These are phyloP conservation scores for Octomys mimax DNA, from an alignment of 2,797 vertebrate genomes.

Conservation along the genomic window DNA sequence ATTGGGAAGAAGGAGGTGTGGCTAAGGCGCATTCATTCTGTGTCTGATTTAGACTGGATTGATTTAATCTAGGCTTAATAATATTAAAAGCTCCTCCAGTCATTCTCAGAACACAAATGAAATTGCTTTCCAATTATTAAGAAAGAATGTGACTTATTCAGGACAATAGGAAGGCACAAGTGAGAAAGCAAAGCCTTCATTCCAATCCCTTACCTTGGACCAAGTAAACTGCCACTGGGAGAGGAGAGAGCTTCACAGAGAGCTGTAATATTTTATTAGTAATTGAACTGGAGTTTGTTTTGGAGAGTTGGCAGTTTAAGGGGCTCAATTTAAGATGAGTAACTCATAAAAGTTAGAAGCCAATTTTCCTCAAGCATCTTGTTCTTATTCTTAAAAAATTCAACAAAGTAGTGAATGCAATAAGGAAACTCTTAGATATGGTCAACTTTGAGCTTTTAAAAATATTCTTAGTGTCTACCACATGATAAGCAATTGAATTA, in stretches of 20 bases:
- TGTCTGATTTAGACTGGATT: slow-evolving; percentile 73
- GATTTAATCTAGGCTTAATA: slow-evolving; percentile 85
- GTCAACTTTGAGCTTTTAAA: slow-evolving; percentile 39
- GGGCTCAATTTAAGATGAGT: slow-evolving; percentile 50
- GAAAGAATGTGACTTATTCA: slow-evolving; percentile 75
- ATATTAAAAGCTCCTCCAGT: slow-evolving; percentile 84
- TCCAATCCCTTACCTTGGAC: slow-evolving; percentile 60
- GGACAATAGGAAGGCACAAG: slow-evolving; percentile 62
- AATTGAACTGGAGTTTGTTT: slow-evolving; percentile 69
- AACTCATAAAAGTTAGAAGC: slow-evolving; percentile 59
- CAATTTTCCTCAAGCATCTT: slow-evolving; percentile 49
- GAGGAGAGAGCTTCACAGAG: neutral
- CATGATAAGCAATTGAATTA: neutral
- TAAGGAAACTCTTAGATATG: slow-evolving; percentile 14
- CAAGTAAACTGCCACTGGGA: slow-evolving; percentile 26
- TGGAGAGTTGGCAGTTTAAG: slow-evolving; percentile 62
- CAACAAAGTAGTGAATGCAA: slow-evolving; percentile 34
- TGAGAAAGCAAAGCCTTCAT: slow-evolving; percentile 71
- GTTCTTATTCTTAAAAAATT: slow-evolving; percentile 45
- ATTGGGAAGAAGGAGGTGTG: slow-evolving; percentile 73
- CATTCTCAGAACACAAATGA: slow-evolving; percentile 75
- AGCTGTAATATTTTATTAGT: slow-evolving; percentile 59
- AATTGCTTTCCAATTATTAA: slow-evolving; percentile 86
- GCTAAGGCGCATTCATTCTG: slow-evolving; percentile 67
- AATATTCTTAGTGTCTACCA: neutral